Conservation (phyloP, 2,113 vertebrate genomes). For the Pardalotus punctatus region DNA sequence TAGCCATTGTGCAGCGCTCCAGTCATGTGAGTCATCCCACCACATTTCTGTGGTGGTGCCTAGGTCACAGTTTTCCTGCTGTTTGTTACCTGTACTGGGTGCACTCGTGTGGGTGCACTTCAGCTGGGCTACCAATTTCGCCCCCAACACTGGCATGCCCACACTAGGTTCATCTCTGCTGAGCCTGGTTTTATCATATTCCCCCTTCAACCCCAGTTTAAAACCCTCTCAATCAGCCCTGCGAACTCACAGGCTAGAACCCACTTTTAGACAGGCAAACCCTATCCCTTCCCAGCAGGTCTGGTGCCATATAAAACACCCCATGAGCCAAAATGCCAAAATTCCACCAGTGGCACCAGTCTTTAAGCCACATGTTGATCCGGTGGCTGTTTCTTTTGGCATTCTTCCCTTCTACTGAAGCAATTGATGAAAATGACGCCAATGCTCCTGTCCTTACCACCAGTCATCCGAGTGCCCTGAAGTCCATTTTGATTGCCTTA, state of each 20-base stretch:
- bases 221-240: background rate
- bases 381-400: background rate
- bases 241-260: background rate
- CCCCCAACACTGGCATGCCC: rapidly evolving
- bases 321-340: background rate
- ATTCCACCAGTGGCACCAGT: background rate
- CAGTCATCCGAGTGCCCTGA: background rate
- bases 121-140: background rate
- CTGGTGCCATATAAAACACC: background rate
- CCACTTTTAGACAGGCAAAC: background rate
- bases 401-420: background rate
- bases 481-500: background rate
- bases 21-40: too few species aligned
- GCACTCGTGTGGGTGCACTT: background rate
- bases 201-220: background rate
- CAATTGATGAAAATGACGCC: background rate
- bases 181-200: background rate
- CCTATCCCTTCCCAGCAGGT: background rate
- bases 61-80: background rate
- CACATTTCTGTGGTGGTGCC: rapidly evolving
- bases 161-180: background rate
- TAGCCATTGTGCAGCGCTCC: background rate
- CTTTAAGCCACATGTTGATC: background rate
- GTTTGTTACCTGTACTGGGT: background rate
- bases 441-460: background rate